Conservation (phyloP, 2,113 vertebrate genomes). For the Anguilla japonica region DNA sequence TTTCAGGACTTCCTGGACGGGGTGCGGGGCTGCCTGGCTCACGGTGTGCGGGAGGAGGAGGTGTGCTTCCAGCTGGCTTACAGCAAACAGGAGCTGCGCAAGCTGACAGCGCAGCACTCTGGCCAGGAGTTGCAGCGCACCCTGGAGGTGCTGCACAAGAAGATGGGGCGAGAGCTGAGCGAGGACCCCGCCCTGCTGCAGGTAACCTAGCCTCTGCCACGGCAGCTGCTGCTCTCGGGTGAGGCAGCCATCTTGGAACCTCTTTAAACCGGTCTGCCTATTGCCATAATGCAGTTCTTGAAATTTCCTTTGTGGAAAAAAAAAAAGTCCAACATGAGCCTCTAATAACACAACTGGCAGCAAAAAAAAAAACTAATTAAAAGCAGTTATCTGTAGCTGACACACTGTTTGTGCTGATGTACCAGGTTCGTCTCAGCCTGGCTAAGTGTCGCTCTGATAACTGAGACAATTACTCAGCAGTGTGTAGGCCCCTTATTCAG, state of each 20-base stretch:
- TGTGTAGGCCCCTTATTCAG: too few relatives aligned
- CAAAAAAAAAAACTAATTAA: too few relatives aligned
- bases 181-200: conserved; percentile 50
- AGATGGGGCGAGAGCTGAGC: conserved; percentile 46
- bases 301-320: too few relatives aligned
- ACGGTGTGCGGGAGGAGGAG: conserved; percentile 58
- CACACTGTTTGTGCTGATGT: too few relatives aligned
- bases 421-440: too few relatives aligned
- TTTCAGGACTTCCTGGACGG: conserved; percentile 57
- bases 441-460: too few relatives aligned
- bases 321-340: too few relatives aligned
- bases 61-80: conserved; percentile 58
- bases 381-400: too few relatives aligned
- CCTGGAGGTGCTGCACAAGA: conserved; percentile 53
- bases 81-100: conserved; percentile 62
- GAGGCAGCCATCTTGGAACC: not conserved
- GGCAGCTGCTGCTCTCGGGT: not conserved
- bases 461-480: too few relatives aligned
- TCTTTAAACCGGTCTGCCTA: not conserved
- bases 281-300: not conserved
- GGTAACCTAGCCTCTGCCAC: conserved; percentile 28
- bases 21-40: conserved; percentile 47
- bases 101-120: conserved; percentile 46
- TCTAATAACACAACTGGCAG: too few relatives aligned
- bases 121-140: conserved; percentile 50